These are phyloP conservation scores for Xerus inauris DNA, from an alignment of 2,113 vertebrate species.

Conservation along the genomic window DNA sequence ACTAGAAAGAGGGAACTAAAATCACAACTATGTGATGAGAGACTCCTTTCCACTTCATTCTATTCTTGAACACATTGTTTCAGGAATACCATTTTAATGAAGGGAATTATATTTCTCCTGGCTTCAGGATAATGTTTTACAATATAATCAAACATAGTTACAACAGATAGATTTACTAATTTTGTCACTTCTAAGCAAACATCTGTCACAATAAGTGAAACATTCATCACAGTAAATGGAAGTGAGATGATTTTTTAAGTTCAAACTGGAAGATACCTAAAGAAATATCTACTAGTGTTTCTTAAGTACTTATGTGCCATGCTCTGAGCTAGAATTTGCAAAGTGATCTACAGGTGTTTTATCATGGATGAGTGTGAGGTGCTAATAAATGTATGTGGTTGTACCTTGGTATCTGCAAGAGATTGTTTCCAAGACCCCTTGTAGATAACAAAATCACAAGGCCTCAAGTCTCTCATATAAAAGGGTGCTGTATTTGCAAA, in stretches of 20 bases:
- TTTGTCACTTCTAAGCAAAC: neutral
- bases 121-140: neutral
- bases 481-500: neutral
- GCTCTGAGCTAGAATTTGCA: neutral
- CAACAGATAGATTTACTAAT: constrained; percentile 36
- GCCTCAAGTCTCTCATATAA: neutral
- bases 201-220: neutral
- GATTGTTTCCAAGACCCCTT: neutral
- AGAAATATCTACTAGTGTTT: neutral
- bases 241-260: neutral
- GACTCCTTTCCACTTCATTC: neutral
- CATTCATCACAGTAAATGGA: neutral
- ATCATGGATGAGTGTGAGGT: neutral
- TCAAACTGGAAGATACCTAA: neutral
- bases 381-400: neutral
- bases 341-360: neutral
- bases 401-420: neutral
- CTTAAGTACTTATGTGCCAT: neutral
- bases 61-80: neutral
- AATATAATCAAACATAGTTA: constrained; percentile 45
- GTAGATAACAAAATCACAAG: neutral
- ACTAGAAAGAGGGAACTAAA: neutral
- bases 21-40: neutral
- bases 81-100: constrained; percentile 58
- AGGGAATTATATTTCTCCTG: constrained; percentile 54